Evolutionary conservation across 2,113 vertebrate species (phyloP).

Genomic region (Gnathonemus echidnorhynchus): DNA sequence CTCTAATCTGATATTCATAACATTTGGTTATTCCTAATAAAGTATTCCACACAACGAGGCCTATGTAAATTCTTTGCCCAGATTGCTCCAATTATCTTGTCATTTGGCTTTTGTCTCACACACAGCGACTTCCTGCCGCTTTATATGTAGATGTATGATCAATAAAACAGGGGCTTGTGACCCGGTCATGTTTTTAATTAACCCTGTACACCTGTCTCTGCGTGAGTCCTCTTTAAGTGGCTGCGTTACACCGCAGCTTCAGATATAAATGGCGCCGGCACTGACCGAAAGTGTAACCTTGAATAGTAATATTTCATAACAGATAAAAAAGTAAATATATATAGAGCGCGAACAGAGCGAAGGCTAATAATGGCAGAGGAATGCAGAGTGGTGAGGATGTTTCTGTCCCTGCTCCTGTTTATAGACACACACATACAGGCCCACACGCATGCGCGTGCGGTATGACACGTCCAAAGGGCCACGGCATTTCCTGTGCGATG

Average conservation of each 20-base stretch:
- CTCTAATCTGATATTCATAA: conserved; percentile 2
- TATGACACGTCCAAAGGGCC: neutral
- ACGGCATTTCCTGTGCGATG: neutral
- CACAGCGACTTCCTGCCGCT: neutral
- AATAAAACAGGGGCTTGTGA: neutral
- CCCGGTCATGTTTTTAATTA: neutral
- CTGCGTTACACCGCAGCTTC: neutral
- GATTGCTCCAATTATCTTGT: conserved; percentile 6
- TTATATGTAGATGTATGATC: conserved; percentile 5
- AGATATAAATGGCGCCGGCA: neutral
- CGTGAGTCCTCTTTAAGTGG: neutral
- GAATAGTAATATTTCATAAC: neutral
- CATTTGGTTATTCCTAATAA: conserved; percentile 9
- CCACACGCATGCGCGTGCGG: neutral
- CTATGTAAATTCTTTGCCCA: neutral
- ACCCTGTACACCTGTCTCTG: neutral
- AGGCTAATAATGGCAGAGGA: neutral
- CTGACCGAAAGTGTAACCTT: neutral
- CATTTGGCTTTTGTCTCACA: neutral
- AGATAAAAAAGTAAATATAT: neutral
- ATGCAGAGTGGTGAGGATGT: neutral
- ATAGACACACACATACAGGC: neutral
- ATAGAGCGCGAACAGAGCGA: neutral
- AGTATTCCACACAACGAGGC: neutral
- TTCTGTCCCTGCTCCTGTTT: neutral